These are phyloP conservation scores for Sminthurinus signatus DNA, from an alignment of 1,140 invertebrate species.

Conservation along the genomic window DNA sequence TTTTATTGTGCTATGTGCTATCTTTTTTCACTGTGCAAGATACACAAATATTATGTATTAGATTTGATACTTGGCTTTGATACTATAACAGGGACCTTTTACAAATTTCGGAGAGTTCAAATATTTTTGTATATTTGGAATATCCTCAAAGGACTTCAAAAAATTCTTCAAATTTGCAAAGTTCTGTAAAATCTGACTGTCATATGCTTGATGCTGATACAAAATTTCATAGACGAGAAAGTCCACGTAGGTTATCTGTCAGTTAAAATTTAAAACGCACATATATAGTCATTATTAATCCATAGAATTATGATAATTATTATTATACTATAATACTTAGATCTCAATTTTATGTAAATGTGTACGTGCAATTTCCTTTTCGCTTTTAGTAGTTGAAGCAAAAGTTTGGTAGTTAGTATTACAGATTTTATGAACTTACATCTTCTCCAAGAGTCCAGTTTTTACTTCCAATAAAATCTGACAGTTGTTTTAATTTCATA, in stretches of 20 bases:
- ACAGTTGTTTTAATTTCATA: background rate
- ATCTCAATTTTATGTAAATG: no score
- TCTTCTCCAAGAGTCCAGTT: slow-evolving; percentile 5
- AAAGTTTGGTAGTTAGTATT: no score
- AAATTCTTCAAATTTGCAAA: slow-evolving; percentile 9
- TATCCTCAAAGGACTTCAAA: slow-evolving; percentile 4
- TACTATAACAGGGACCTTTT: slow-evolving; percentile 11
- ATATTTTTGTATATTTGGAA: slow-evolving; percentile 18
- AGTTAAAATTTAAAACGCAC: background rate
- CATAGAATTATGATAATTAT: no score
- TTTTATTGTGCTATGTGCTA: no score
- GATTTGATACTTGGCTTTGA: slow-evolving; percentile 4
- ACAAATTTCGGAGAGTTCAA: slow-evolving; percentile 13
- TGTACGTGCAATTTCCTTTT: no score
- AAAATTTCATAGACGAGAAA: slow-evolving; percentile 20
- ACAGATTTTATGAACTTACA: no score
- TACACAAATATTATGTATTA: no score
- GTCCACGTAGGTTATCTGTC: slow-evolving; percentile 20
- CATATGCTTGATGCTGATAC: background rate
- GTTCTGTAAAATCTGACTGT: background rate
- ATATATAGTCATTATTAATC: no score
- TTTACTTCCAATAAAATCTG: slow-evolving; percentile 1
- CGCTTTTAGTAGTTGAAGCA: no score
- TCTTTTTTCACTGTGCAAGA: no score
- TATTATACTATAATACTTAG: no score